A percentile compares a stretch with the other conserved stretches of the same genome.
Conservation (phyloP, 2,113 vertebrate genomes). For the Emydura subglobosa region DNA sequence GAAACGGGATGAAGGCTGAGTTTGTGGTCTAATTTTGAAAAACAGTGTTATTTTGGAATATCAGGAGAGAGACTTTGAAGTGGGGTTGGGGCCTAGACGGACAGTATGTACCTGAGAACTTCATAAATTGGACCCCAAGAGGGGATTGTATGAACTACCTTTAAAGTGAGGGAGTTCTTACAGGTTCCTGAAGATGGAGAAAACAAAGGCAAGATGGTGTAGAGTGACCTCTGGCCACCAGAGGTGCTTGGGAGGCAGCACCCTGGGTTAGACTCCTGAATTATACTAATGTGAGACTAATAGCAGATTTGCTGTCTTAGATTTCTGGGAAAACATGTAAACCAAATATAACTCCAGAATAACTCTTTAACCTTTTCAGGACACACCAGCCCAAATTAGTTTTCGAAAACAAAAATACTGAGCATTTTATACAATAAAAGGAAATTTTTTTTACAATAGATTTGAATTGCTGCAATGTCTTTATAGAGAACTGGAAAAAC, state of each 20-base stretch:
- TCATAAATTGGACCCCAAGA: too few species aligned
- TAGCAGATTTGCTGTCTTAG: neutral
- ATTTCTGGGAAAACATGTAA: neutral
- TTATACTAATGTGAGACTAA: neutral
- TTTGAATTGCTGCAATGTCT: neutral
- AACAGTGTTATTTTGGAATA: neutral
- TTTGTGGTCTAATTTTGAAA: neutral
- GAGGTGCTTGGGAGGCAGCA: too few species aligned
- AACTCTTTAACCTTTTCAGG: neutral
- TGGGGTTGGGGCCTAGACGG: too few species aligned
- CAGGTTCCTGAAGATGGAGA: too few species aligned
- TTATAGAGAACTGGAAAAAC: neutral
- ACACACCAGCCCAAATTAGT: fast-evolving
- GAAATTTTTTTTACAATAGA: fast-evolving
- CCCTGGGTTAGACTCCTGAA: too few species aligned
- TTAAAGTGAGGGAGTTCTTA: too few species aligned
- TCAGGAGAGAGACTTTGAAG: too few species aligned
- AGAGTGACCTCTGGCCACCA: too few species aligned
- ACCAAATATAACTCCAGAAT: neutral
- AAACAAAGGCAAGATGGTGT: too few species aligned
- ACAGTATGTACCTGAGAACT: too few species aligned
- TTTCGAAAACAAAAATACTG: neutral
- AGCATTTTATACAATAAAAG: neutral
- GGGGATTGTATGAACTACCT: too few species aligned
- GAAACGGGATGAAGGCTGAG: neutral